Conservation (phyloP, 2,888 invertebrate species). For the Formica aserva region DNA sequence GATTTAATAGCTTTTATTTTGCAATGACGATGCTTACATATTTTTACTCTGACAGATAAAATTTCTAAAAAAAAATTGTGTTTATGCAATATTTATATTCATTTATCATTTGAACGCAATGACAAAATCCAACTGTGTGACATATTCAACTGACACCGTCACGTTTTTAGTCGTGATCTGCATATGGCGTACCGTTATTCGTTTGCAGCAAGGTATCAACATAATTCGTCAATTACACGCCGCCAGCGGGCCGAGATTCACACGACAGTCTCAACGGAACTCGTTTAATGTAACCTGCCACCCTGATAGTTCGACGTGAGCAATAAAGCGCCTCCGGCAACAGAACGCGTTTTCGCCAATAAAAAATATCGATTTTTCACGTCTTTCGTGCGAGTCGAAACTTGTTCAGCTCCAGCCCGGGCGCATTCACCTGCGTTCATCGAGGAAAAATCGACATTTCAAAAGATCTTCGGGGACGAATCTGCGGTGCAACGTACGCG, state of each 20-base stretch:
- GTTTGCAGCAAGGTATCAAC: slow-evolving; percentile 41
- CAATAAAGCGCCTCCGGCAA: slow-evolving; percentile 44
- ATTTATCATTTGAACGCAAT: background rate
- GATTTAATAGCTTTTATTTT: background rate
- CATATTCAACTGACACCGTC: background rate
- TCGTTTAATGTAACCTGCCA: slow-evolving; percentile 52
- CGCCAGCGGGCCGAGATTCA: slow-evolving; percentile 45
- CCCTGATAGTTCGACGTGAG: slow-evolving; percentile 34
- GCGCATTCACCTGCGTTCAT: slow-evolving; percentile 78
- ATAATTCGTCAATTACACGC: slow-evolving; percentile 55
- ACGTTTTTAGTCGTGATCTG: slow-evolving; percentile 1
- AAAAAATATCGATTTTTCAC: slow-evolving; percentile 68
- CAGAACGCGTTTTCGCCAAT: slow-evolving; percentile 35
- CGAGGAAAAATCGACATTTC: slow-evolving; percentile 76
- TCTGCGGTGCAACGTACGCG: slow-evolving; percentile 66
- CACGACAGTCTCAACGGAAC: slow-evolving; percentile 49
- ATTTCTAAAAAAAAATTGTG: background rate
- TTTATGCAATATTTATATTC: background rate
- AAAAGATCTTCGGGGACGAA: slow-evolving; percentile 64
- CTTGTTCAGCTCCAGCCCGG: slow-evolving; percentile 67
- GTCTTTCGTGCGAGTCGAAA: slow-evolving; percentile 66
- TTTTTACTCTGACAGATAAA: background rate
- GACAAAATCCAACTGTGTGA: background rate
- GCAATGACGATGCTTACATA: background rate
- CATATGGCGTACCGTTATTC: slow-evolving; percentile 30